A percentile compares a stretch with the other conserved stretches of the same genome.
These are phyloP conservation scores for Siniperca chuatsi DNA, from an alignment of 2,113 vertebrate genomes.

Conservation along the genomic window DNA sequence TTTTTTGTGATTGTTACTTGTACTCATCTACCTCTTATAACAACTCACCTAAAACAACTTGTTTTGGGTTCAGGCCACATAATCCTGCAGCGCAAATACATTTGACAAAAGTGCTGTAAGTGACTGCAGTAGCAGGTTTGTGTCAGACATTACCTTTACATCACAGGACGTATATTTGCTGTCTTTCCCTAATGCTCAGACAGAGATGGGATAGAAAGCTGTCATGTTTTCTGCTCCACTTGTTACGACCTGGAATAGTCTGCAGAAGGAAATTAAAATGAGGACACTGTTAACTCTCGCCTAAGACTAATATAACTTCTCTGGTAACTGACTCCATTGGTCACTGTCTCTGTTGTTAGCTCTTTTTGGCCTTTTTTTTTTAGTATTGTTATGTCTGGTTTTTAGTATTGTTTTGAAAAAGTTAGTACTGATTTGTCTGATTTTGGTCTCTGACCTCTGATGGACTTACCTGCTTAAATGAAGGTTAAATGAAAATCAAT, in stretches of 20 bases:
- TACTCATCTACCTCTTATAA: not conserved
- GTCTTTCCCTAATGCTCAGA: not conserved
- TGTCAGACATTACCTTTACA: not conserved
- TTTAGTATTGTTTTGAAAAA: not conserved
- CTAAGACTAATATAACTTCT: not conserved
- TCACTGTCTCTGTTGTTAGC: not conserved
- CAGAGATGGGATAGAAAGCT: not conserved
- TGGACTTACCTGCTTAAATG: not conserved
- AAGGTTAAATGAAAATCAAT: not conserved
- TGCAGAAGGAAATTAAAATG: not conserved
- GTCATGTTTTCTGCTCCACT: not conserved
- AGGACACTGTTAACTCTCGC: not conserved
- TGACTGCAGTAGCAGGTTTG: not conserved
- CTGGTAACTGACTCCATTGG: not conserved
- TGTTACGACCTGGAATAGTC: not conserved
- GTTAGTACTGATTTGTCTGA: not conserved
- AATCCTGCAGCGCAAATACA: not conserved
- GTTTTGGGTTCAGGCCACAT: not conserved
- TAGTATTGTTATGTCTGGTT: not conserved
- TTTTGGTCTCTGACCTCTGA: not conserved
- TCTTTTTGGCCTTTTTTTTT: not conserved
- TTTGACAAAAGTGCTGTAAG: not conserved
- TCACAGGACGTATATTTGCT: not conserved
- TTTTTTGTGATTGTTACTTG: conserved; percentile 50
- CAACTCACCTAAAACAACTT: not conserved